These are phyloP conservation scores for Willowsia nigromaculata DNA, from an alignment of 2,888 invertebrate species.

Conservation along the genomic window DNA sequence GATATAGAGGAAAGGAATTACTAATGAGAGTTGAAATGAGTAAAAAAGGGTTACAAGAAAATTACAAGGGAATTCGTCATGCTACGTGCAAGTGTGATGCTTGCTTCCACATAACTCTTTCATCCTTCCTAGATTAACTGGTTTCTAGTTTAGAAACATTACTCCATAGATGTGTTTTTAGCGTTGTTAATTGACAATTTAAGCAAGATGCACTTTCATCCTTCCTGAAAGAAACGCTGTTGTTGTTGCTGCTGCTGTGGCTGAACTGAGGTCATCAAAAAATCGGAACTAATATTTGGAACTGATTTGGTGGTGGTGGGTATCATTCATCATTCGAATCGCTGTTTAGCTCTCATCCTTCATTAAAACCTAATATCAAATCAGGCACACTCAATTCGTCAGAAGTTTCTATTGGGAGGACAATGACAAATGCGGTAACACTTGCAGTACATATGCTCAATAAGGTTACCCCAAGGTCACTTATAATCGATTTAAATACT, in stretches of 20 bases:
- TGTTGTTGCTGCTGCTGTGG: background rate
- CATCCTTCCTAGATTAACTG: background rate
- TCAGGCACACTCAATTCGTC: conserved; percentile 27
- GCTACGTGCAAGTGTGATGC: conserved; percentile 51
- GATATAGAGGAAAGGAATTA: conserved; percentile 36
- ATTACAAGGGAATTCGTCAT: conserved; percentile 25
- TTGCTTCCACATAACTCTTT: conserved; percentile 18
- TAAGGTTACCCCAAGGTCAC: conserved; percentile 24
- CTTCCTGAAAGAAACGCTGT: too few relatives aligned
- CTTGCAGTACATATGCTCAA: conserved; percentile 33
- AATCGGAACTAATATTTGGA: conserved; percentile 20
- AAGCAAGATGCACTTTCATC: background rate
- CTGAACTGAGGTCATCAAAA: conserved; percentile 15
- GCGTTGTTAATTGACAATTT: conserved; percentile 47
- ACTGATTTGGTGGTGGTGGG: conserved; percentile 33
- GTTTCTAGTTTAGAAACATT: background rate
- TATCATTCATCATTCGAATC: conserved; percentile 10
- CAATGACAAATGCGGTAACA: conserved; percentile 64
- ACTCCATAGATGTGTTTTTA: background rate
- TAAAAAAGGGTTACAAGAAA: conserved; percentile 37
- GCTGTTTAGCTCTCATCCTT: conserved; percentile 45
- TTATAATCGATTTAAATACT: conserved; percentile 19
- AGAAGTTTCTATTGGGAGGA: conserved; percentile 40
- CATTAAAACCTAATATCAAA: conserved; percentile 60
- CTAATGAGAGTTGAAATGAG: conserved; percentile 27